Evolutionary conservation across 2,797 vertebrate genomes (phyloP).

Genomic region (Smutsia gigantea): DNA sequence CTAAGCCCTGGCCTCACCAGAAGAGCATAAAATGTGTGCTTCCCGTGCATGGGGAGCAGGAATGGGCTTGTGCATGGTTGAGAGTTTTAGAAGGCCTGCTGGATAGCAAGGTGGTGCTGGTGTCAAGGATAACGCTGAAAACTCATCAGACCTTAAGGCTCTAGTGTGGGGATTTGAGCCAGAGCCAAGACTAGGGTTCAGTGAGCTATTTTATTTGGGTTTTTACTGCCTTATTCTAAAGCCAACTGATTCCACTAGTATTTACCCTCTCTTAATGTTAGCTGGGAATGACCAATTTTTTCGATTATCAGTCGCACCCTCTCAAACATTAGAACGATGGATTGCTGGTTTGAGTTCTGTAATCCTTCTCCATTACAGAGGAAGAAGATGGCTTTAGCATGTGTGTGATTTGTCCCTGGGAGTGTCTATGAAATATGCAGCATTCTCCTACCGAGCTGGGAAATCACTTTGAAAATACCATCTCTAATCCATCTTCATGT

Average conservation of each 20-base stretch:
- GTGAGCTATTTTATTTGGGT: not conserved
- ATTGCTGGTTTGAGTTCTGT: not conserved
- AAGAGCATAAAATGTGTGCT: not conserved
- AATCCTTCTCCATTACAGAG: slow-evolving; percentile 10
- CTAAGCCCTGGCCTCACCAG: not conserved
- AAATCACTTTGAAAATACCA: not conserved
- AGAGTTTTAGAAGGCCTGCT: not conserved
- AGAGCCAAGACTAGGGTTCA: not conserved
- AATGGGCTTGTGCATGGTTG: not conserved
- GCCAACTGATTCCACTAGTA: not conserved
- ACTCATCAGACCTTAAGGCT: not conserved
- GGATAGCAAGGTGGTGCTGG: not conserved
- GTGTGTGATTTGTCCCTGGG: not conserved
- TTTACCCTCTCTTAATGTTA: not conserved
- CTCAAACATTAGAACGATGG: not conserved
- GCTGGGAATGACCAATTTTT: not conserved
- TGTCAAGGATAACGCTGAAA: not conserved
- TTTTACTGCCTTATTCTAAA: not conserved
- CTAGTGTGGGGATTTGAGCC: not conserved
- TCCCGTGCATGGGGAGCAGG: not conserved
- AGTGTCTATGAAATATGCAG: not conserved
- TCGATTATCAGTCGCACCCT: not conserved
- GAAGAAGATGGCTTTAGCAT: not conserved
- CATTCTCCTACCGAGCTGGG: not conserved
- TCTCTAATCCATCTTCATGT: not conserved